These are phyloP conservation scores for Glareola pratincola DNA, from an alignment of 2,113 vertebrate genomes.

Conservation along the genomic window DNA sequence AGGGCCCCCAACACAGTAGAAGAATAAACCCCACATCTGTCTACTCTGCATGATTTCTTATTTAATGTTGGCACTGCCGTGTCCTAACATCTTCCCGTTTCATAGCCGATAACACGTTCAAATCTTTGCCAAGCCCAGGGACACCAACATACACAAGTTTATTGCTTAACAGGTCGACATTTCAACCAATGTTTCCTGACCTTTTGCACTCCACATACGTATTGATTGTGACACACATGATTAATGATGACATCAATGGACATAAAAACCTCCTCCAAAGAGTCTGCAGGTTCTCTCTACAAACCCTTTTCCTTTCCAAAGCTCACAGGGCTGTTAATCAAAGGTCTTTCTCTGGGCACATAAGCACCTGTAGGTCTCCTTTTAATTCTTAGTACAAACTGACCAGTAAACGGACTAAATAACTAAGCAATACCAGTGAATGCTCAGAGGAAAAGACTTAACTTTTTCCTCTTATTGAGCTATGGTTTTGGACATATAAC, in stretches of 20 bases:
- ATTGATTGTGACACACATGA: not conserved
- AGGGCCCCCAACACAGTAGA: no score
- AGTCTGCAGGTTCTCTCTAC: not conserved
- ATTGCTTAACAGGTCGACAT: not conserved
- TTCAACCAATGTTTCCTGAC: not conserved
- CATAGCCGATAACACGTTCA: accelerated
- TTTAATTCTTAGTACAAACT: not conserved
- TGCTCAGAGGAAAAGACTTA: not conserved
- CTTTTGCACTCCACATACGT: not conserved
- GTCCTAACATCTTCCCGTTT: accelerated
- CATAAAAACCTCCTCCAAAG: not conserved
- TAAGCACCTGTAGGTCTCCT: not conserved
- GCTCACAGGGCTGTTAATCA: not conserved
- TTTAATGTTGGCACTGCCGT: not conserved
- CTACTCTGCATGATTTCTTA: not conserved
- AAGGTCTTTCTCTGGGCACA: not conserved
- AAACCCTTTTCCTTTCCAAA: not conserved
- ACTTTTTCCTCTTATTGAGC: not conserved
- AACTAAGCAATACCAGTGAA: not conserved
- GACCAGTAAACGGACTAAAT: not conserved
- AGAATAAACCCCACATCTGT: not conserved
- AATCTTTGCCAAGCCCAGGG: not conserved
- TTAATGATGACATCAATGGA: not conserved
- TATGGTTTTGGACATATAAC: not conserved
- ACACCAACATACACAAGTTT: accelerated